Evolutionary conservation across 1,140 invertebrate species (phyloP).

Genomic region (Pentalonia nigronervosa): DNA sequence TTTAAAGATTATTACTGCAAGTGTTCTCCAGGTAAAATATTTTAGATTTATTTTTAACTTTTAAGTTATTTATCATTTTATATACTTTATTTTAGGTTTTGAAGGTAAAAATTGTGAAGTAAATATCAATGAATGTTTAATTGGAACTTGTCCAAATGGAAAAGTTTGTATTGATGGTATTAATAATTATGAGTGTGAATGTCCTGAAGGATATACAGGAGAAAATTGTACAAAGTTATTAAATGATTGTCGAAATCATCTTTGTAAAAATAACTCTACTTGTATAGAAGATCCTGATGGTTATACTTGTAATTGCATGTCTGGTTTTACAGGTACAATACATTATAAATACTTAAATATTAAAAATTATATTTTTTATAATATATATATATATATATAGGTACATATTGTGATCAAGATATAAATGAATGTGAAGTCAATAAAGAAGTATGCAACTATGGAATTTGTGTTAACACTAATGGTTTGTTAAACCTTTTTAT

Average conservation of each 20-base stretch:
- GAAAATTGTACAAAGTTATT: slow-evolving; percentile 71
- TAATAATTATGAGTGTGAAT: slow-evolving; percentile 89
- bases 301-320: slow-evolving; percentile 70
- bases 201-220: slow-evolving; percentile 84
- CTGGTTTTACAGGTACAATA: slow-evolving; percentile 65
- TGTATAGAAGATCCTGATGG: slow-evolving; percentile 67
- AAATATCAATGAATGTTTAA: slow-evolving; percentile 86
- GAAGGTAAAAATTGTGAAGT: slow-evolving; percentile 86
- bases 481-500: slow-evolving; percentile 60
- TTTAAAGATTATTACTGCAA: slow-evolving; percentile 85
- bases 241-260: slow-evolving; percentile 68
- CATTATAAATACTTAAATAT: slow-evolving; percentile 6
- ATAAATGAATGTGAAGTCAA: slow-evolving; percentile 79
- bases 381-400: slow-evolving; percentile 63
- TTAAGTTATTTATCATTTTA: slow-evolving; percentile 79
- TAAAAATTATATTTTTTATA: not conserved
- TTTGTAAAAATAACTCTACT: slow-evolving; percentile 68
- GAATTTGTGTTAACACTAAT: slow-evolving; percentile 79
- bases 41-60: slow-evolving; percentile 65
- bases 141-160: slow-evolving; percentile 86
- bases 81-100: slow-evolving; percentile 86
- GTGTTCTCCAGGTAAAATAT: slow-evolving; percentile 70
- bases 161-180: slow-evolving; percentile 91
- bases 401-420: slow-evolving; percentile 75
- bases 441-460: slow-evolving; percentile 75